These are phyloP conservation scores for Serrognathus titanus DNA, from an alignment of 2,888 invertebrate species.

Conservation along the genomic window DNA sequence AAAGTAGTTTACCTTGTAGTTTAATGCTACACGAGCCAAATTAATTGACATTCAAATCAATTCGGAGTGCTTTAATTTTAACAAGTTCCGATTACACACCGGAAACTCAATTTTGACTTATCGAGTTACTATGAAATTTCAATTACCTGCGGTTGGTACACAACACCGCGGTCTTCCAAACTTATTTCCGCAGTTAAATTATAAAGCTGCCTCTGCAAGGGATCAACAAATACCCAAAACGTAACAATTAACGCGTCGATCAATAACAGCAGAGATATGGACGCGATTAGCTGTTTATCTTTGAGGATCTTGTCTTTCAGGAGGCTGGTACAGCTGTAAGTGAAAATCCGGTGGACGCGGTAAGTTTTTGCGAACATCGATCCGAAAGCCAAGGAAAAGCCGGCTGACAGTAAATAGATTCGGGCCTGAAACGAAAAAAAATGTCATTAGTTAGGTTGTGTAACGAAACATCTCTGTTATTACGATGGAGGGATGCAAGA, in stretches of 20 bases:
- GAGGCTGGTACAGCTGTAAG: constrained; percentile 75
- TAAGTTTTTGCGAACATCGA: constrained; percentile 96
- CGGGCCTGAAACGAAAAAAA: constrained; percentile 60
- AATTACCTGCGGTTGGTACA: constrained; percentile 79
- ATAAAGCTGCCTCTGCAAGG: constrained; percentile 79
- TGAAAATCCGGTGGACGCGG: constrained; percentile 87
- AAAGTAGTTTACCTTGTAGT: too few relatives aligned
- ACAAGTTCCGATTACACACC: too few relatives aligned
- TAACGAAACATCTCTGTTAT: too few relatives aligned
- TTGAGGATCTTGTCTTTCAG: constrained; percentile 87
- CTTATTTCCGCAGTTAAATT: constrained; percentile 80
- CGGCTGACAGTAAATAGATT: constrained; percentile 84
- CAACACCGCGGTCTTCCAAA: constrained; percentile 72
- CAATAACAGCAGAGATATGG: constrained; percentile 77
- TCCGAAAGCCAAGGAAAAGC: constrained; percentile 88
- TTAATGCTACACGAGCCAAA: too few relatives aligned
- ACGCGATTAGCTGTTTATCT: constrained; percentile 82
- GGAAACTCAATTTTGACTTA: too few relatives aligned
- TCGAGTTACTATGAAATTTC: not conserved
- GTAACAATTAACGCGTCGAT: constrained; percentile 81
- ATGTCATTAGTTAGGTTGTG: too few relatives aligned
- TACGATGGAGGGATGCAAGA: too few relatives aligned
- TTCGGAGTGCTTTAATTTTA: too few relatives aligned
- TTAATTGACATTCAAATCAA: too few relatives aligned
- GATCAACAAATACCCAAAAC: constrained; percentile 82